Evolutionary conservation across 2,888 invertebrate species (phyloP).

Genomic region (Bellardia bayeri): DNA sequence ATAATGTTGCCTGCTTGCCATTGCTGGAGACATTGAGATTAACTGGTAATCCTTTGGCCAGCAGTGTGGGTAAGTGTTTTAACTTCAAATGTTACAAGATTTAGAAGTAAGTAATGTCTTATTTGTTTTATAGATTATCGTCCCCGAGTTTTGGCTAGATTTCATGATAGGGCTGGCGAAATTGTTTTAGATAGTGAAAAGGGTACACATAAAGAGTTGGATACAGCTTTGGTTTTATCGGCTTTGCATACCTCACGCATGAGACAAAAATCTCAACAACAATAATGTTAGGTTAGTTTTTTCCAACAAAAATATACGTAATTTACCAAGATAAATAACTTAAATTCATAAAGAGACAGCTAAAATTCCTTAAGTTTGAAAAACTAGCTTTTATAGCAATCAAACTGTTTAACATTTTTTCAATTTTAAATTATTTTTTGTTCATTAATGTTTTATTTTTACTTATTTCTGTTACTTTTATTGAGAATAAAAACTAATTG

Average conservation of each 20-base stretch:
- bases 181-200: conserved; percentile 95
- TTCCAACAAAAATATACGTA: background rate
- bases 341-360: conserved; percentile 40
- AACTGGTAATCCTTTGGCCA: conserved; percentile 95
- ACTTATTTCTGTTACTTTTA: conserved; percentile 22
- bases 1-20: conserved; percentile 91
- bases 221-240: conserved; percentile 95
- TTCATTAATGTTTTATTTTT: background rate
- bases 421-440: background rate
- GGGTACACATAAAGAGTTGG: conserved; percentile 94
- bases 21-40: conserved; percentile 94
- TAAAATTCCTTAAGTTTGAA: conserved; percentile 30
- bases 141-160: conserved; percentile 94
- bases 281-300: conserved; percentile 49
- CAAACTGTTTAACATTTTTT: background rate
- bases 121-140: conserved; percentile 89
- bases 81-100: background rate
- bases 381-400: background rate
- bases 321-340: background rate
- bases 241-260: conserved; percentile 88
- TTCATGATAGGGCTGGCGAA: conserved; percentile 92
- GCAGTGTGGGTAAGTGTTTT: conserved; percentile 83
- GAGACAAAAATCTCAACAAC: conserved; percentile 74
- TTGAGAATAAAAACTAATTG: conserved; percentile 46
- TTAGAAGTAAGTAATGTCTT: too few relatives aligned